A percentile compares a stretch with the other conserved stretches of the same genome.
phyloP scores from a whole-genome alignment of 2,113 vertebrate species.

The Strigops habroptila region DNA sequence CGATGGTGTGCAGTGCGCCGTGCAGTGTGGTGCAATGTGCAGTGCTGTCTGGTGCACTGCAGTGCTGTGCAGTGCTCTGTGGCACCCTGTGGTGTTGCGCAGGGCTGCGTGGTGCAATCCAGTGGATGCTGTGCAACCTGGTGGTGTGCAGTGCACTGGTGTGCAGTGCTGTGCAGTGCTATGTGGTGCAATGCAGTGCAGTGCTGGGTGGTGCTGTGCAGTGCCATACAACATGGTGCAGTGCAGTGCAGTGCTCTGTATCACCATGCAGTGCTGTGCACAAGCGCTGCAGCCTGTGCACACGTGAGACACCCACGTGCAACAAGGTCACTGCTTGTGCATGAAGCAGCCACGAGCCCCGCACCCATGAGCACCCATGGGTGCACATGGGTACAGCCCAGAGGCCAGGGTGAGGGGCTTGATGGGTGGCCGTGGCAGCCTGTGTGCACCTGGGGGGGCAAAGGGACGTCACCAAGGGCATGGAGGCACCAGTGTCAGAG shows the following conservation, averaged over 20 bases:
- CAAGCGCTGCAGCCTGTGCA: background rate
- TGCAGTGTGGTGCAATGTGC: background rate
- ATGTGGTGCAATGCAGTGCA: background rate
- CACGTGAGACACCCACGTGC: background rate
- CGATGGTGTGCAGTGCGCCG: background rate
- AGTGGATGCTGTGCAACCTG: background rate
- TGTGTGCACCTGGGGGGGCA: background rate
- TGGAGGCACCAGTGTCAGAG: background rate
- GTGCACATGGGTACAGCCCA: background rate
- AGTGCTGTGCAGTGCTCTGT: background rate
- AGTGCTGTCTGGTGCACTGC: background rate
- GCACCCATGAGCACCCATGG: background rate
- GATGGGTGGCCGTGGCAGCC: background rate
- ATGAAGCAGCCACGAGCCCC: background rate
- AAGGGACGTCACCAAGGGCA: background rate
- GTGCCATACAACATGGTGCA: too few relatives aligned
- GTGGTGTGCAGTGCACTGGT: too few relatives aligned
- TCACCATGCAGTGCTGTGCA: background rate
- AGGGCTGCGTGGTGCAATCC: background rate
- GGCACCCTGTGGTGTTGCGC: background rate
- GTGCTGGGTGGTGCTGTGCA: accelerated
- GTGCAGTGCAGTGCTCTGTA: background rate
- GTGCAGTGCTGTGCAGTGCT: accelerated
- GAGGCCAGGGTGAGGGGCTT: background rate
- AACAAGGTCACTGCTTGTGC: background rate